These are phyloP conservation scores for Pammene aurita DNA, from an alignment of 2,888 invertebrate species.

Conservation along the genomic window DNA sequence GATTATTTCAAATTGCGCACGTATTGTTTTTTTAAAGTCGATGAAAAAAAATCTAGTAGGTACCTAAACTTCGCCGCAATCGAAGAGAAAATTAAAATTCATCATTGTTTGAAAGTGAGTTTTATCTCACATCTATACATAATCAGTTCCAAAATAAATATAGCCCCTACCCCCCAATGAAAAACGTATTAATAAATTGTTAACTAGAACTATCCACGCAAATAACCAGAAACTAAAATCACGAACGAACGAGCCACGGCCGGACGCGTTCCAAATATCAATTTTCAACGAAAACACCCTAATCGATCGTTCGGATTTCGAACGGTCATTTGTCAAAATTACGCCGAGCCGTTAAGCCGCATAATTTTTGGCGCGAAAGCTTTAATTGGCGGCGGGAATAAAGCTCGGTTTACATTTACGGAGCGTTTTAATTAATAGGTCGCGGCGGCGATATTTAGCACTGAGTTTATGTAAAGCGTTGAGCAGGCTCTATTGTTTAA, in stretches of 20 bases:
- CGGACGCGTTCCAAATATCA: constrained; percentile 31
- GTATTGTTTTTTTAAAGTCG: too few species aligned
- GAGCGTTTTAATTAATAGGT: constrained; percentile 80
- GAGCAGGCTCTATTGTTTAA: constrained; percentile 17
- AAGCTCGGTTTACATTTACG: constrained; percentile 83
- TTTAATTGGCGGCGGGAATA: constrained; percentile 61
- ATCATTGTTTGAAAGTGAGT: too few species aligned
- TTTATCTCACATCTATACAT: too few species aligned
- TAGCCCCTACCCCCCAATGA: too few species aligned
- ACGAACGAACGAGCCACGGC: constrained; percentile 13
- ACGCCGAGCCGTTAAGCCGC: constrained; percentile 78
- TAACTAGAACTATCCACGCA: constrained; percentile 7
- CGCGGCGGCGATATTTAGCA: constrained; percentile 32
- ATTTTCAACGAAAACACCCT: constrained; percentile 51
- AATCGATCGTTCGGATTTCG: constrained; percentile 62
- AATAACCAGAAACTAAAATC: constrained; percentile 26
- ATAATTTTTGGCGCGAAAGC: constrained; percentile 78
- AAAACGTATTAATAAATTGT: background rate
- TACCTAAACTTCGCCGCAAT: too few species aligned
- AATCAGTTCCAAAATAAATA: too few species aligned
- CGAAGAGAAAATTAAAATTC: too few species aligned
- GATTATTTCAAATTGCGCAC: too few species aligned
- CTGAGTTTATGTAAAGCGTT: constrained; percentile 30
- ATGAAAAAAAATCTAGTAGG: too few species aligned
- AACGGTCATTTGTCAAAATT: constrained; percentile 78